Evolutionary conservation across 2,888 invertebrate genomes (phyloP).

Genomic region (Herminia tarsipennalis): DNA sequence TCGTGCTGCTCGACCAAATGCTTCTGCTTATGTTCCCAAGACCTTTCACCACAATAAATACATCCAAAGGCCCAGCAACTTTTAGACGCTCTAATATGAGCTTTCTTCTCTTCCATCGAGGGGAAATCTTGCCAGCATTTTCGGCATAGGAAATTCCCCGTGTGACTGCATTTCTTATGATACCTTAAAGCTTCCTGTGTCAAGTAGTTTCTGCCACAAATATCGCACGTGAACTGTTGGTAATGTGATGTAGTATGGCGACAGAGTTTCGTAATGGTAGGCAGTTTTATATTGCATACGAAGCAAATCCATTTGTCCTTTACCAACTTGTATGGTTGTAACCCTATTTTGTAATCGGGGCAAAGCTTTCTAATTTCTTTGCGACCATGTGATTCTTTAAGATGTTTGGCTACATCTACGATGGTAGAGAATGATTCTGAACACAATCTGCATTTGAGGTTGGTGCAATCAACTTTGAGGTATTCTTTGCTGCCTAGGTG

Average conservation of each 20-base stretch:
- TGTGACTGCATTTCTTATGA: conserved; percentile 66
- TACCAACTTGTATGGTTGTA: conserved; percentile 69
- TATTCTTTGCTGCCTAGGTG: conserved; percentile 64
- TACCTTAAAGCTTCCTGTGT: conserved; percentile 67
- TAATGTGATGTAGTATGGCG: conserved; percentile 73
- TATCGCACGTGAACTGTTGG: conserved; percentile 68
- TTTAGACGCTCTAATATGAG: conserved; percentile 60
- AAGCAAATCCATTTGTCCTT: conserved; percentile 65
- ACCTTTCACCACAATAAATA: conserved; percentile 65
- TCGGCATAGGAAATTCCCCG: conserved; percentile 61
- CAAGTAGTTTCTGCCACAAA: conserved; percentile 69
- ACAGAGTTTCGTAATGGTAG: conserved; percentile 62
- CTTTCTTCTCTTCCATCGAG: conserved; percentile 54
- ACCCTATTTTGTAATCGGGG: conserved; percentile 56
- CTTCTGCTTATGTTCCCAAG: conserved; percentile 69
- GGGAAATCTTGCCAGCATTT: conserved; percentile 72
- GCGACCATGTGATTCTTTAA: conserved; percentile 55
- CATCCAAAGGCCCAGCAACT: conserved; percentile 69
- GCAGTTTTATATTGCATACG: conserved; percentile 62
- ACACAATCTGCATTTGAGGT: conserved; percentile 68
- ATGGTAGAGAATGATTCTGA: conserved; percentile 50
- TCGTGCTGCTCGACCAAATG: conserved; percentile 63
- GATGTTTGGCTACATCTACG: conserved; percentile 59
- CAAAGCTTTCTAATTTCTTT: conserved; percentile 48
- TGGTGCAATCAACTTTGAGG: conserved; percentile 70